These are phyloP conservation scores for Cyprinodon brontotheroides DNA, from an alignment of 2,113 vertebrate genomes.

Conservation along the genomic window DNA sequence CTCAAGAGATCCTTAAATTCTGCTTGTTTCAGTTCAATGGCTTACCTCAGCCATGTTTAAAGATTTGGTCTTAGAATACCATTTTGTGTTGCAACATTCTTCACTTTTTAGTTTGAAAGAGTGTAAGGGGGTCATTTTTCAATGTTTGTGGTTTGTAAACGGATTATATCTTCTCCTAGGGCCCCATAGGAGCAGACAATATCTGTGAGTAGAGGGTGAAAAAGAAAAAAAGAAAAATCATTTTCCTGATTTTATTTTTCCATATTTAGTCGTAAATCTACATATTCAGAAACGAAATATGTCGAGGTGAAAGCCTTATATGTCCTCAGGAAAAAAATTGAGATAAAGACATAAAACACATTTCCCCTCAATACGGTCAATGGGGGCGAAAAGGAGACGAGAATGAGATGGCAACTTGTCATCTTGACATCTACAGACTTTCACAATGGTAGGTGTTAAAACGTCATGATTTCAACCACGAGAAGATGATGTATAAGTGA, in stretches of 20 bases:
- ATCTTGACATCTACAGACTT: too few relatives aligned
- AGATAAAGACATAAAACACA: background rate
- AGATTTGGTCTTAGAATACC: slow-evolving; percentile 51
- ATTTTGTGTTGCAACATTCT: slow-evolving; percentile 56
- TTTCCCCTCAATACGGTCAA: too few relatives aligned
- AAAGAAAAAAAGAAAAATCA: slow-evolving; percentile 8
- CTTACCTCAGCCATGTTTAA: slow-evolving; percentile 40
- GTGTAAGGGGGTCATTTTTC: slow-evolving; percentile 66
- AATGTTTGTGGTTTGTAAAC: slow-evolving; percentile 72
- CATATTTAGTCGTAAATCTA: background rate
- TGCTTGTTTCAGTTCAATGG: slow-evolving; percentile 55
- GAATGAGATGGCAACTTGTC: too few relatives aligned
- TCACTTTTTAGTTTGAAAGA: slow-evolving; percentile 60
- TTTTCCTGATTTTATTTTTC: slow-evolving; percentile 53
- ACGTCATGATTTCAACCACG: too few relatives aligned
- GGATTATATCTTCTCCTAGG: slow-evolving; percentile 64
- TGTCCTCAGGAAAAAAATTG: background rate
- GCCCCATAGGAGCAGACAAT: slow-evolving; percentile 40
- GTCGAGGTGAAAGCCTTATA: background rate
- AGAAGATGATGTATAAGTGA: too few relatives aligned
- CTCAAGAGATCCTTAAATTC: slow-evolving; percentile 50
- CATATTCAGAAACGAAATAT: background rate
- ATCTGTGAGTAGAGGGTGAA: slow-evolving; percentile 7
- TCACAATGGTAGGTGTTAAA: too few relatives aligned
- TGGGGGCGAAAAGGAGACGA: too few relatives aligned